phyloP scores from a whole-genome alignment of 2,113 vertebrate species.

The Rhynchopsitta pachyrhyncha region DNA sequence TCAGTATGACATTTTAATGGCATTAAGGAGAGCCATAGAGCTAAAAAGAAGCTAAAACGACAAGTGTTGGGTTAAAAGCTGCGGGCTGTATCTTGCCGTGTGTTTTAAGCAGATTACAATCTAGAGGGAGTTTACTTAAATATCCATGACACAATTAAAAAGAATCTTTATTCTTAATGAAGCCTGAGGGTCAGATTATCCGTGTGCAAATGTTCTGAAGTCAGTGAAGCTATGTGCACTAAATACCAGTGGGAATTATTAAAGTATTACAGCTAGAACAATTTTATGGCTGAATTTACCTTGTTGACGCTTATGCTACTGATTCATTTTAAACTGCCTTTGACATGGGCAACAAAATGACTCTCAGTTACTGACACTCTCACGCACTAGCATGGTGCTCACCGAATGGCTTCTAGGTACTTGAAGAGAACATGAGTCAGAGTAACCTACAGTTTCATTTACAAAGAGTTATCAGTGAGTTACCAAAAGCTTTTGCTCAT shows the following conservation, averaged over 20 bases:
- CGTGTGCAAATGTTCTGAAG: not conserved
- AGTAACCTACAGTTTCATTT: not conserved
- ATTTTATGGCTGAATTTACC: not conserved
- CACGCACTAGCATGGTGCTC: not conserved
- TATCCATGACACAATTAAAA: constrained; percentile 66
- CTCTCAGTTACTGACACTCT: not conserved
- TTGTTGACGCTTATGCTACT: not conserved
- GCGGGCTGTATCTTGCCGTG: not conserved
- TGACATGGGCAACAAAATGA: not conserved
- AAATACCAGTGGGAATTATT: not conserved
- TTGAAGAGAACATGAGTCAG: not conserved
- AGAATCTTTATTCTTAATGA: constrained; percentile 59
- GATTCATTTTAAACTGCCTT: not conserved
- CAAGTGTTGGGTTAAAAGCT: not conserved
- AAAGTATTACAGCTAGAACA: not conserved
- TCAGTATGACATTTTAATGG: not conserved
- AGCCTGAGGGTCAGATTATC: constrained; percentile 39
- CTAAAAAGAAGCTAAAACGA: not conserved
- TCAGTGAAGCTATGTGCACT: not conserved
- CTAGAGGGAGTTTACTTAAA: constrained; percentile 62
- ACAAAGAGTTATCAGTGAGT: not conserved
- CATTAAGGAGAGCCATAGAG: not conserved
- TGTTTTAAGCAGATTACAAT: constrained; percentile 45
- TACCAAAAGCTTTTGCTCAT: not conserved
- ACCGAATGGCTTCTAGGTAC: not conserved